Conservation (phyloP, 2,113 vertebrate genomes). For the Paramormyrops kingsleyae region DNA sequence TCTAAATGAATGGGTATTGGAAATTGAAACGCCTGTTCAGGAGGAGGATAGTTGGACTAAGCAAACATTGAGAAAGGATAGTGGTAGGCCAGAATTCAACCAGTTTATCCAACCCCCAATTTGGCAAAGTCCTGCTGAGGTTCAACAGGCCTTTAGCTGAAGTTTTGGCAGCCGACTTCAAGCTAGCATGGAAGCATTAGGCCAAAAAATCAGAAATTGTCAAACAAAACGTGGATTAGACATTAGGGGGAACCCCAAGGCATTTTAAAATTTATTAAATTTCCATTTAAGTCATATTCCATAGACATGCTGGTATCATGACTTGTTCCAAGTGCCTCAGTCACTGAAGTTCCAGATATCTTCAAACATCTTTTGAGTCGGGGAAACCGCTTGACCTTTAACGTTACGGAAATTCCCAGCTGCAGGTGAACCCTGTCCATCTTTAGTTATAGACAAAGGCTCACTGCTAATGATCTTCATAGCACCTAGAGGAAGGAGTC, state of each 20-base stretch:
- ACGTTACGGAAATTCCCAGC: neutral
- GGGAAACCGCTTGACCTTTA: neutral
- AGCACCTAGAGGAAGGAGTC: conserved; percentile 17
- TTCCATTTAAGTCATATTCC: neutral
- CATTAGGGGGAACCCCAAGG: neutral
- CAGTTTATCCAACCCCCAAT: neutral
- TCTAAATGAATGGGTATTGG: neutral
- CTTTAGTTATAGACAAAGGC: neutral
- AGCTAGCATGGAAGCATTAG: neutral
- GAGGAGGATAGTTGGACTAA: neutral
- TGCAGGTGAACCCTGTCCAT: neutral
- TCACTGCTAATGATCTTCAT: neutral
- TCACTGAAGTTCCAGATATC: neutral
- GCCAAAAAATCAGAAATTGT: neutral
- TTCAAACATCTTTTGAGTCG: neutral
- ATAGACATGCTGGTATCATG: neutral
- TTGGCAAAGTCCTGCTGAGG: neutral
- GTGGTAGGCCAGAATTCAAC: neutral
- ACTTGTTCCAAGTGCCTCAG: neutral
- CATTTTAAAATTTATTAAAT: neutral
- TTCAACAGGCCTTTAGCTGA: neutral
- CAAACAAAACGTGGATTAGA: neutral
- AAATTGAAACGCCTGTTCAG: neutral
- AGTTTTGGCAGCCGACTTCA: neutral
- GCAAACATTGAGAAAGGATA: neutral